phyloP scores from a whole-genome alignment of 1,140 invertebrate genomes.

The Achatina immaculata region DNA sequence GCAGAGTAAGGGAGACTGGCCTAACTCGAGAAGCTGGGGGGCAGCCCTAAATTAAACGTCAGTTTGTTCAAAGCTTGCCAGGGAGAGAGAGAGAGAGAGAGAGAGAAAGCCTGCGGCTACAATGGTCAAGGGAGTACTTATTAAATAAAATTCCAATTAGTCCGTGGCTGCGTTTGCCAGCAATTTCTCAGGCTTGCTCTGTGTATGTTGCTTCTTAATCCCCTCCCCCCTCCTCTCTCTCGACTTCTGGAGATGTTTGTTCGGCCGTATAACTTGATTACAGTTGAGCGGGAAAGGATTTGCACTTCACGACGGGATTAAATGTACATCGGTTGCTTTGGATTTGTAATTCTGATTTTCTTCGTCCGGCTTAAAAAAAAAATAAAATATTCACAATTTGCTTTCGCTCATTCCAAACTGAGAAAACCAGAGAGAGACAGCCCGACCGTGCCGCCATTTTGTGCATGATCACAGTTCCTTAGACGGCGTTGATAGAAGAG shows the following conservation, averaged over 20 bases:
- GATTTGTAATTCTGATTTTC: constrained; percentile 35
- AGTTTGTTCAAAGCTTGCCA: constrained; percentile 5
- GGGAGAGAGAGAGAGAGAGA: background rate
- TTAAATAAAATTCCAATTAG: constrained; percentile 39
- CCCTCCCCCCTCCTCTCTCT: too few species aligned
- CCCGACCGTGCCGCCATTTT: too few species aligned
- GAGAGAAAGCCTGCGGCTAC: constrained; percentile 16
- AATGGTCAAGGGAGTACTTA: constrained; percentile 18
- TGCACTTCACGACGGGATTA: constrained; percentile 24
- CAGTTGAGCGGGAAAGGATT: background rate
- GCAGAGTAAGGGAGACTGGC: background rate
- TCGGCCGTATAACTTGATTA: constrained; percentile 36
- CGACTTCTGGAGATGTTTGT: constrained; percentile 40
- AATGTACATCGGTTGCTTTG: constrained; percentile 22
- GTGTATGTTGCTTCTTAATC: constrained; percentile 20
- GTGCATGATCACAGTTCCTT: too few species aligned
- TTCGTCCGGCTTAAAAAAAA: too few species aligned
- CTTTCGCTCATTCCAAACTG: too few species aligned
- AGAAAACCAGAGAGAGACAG: too few species aligned
- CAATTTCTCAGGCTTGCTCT: constrained; percentile 29
- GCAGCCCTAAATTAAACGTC: constrained; percentile 25
- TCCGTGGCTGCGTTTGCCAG: background rate
- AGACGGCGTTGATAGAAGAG: background rate
- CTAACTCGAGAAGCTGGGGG: background rate
- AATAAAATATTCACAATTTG: too few species aligned